Evolutionary conservation across 1,140 invertebrate genomes (phyloP).

Genomic region (Camponotus pennsylvanicus): DNA sequence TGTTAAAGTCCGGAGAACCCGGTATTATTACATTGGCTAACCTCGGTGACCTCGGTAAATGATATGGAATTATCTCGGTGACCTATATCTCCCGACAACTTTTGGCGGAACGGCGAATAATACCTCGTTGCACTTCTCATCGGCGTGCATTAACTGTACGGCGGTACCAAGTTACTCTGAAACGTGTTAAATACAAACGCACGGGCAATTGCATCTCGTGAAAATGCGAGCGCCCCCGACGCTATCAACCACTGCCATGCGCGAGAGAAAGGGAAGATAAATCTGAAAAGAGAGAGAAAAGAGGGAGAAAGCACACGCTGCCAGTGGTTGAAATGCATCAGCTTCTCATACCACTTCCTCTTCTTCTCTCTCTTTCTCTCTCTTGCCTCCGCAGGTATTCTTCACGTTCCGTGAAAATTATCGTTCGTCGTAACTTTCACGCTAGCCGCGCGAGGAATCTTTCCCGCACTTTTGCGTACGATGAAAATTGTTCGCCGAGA

Average conservation of each 20-base stretch:
- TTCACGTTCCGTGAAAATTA: slow-evolving; percentile 68
- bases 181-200: slow-evolving; percentile 67
- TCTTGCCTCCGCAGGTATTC: slow-evolving; percentile 51
- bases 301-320: not conserved
- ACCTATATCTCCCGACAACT: slow-evolving; percentile 42
- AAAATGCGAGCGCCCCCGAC: slow-evolving; percentile 48
- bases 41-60: slow-evolving; percentile 25
- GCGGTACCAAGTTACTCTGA: slow-evolving; percentile 35
- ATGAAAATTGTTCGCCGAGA: slow-evolving; percentile 63
- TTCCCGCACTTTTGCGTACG: slow-evolving; percentile 60
- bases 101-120: slow-evolving; percentile 5
- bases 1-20: not conserved
- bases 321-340: slow-evolving; percentile 71
- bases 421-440: slow-evolving; percentile 62
- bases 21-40: slow-evolving; percentile 20
- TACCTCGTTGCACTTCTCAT: not conserved
- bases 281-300: slow-evolving; percentile 61
- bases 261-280: slow-evolving; percentile 64
- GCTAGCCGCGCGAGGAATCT: slow-evolving; percentile 54
- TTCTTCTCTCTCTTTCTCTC: not conserved
- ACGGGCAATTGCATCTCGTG: slow-evolving; percentile 68
- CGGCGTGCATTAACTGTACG: slow-evolving; percentile 17
- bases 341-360: slow-evolving; percentile 3
- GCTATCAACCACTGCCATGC: slow-evolving; percentile 67
- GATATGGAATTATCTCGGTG: slow-evolving; percentile 57